Evolutionary conservation across 2,888 invertebrate genomes (phyloP).

Genomic region (Caenorhabditis sinica): DNA sequence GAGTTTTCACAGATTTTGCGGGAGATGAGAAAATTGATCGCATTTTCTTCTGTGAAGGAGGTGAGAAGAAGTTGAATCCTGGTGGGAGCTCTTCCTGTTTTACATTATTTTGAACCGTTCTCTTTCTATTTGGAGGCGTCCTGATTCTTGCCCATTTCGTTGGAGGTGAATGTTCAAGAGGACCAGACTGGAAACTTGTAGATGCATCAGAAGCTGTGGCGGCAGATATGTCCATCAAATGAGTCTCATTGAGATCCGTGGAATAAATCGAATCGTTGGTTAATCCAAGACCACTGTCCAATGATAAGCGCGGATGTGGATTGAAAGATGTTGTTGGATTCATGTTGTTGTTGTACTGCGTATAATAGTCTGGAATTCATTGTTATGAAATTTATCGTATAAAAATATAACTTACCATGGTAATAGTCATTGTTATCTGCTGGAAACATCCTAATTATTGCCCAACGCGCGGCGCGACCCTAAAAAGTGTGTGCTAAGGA

Average conservation of each 20-base stretch:
- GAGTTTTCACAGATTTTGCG: slow-evolving; percentile 41
- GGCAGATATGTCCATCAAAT: slow-evolving; percentile 49
- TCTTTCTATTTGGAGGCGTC: slow-evolving; percentile 61
- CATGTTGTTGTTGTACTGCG: slow-evolving; percentile 34
- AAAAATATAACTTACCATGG: slow-evolving; percentile 32
- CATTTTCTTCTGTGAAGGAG: slow-evolving; percentile 38
- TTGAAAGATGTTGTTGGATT: slow-evolving; percentile 44
- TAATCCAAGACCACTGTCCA: slow-evolving; percentile 62
- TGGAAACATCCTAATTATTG: slow-evolving; percentile 52
- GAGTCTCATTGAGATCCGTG: slow-evolving; percentile 50
- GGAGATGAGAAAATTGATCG: slow-evolving; percentile 38
- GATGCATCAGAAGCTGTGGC: slow-evolving; percentile 23
- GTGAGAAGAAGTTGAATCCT: slow-evolving; percentile 47
- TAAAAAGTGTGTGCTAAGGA: slow-evolving; percentile 43
- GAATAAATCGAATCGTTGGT: slow-evolving; percentile 58
- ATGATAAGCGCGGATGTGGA: slow-evolving; percentile 45
- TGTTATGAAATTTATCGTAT: background rate
- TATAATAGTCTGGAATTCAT: slow-evolving; percentile 36
- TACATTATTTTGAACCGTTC: background rate
- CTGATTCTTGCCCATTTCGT: slow-evolving; percentile 62
- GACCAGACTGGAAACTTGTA: slow-evolving; percentile 30
- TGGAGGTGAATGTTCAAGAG: slow-evolving; percentile 47
- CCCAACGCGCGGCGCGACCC: slow-evolving; percentile 46
- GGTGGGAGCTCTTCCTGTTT: slow-evolving; percentile 13
- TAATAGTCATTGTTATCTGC: slow-evolving; percentile 37